These are phyloP conservation scores for Hippocampus kuda DNA, from an alignment of 2,797 vertebrate species.

Conservation along the genomic window DNA sequence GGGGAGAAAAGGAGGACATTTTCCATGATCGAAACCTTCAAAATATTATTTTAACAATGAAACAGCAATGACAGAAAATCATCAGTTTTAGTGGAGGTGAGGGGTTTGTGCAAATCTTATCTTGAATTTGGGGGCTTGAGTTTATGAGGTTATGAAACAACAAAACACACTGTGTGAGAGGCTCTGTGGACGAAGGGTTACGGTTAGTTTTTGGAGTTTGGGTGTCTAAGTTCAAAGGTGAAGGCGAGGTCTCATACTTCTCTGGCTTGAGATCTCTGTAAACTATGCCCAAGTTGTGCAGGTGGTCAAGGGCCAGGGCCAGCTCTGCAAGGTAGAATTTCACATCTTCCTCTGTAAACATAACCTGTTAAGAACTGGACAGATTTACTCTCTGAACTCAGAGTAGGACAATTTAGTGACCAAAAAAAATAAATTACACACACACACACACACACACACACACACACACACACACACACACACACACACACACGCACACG, in stretches of 20 bases:
- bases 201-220: not conserved
- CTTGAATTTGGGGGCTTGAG: not conserved
- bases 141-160: not conserved
- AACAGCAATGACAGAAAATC: not conserved
- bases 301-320: conserved; percentile 96
- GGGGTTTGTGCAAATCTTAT: not conserved
- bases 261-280: conserved; percentile 99
- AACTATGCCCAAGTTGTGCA: conserved; percentile 97
- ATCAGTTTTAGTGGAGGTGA: not conserved
- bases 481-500: too few relatives aligned
- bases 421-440: conserved; percentile 18
- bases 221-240: conserved; percentile 11
- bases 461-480: too few relatives aligned
- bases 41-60: not conserved
- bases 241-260: conserved; percentile 76
- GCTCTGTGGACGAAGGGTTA: not conserved
- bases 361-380: conserved; percentile 98
- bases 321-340: conserved; percentile 99
- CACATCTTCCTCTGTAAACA: conserved; percentile 99
- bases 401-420: conserved; percentile 48
- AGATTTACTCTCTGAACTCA: conserved; percentile 88
- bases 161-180: too few relatives aligned
- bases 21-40: not conserved
- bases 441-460: too few relatives aligned
- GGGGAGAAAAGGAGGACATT: conserved; percentile 60